Evolutionary conservation across 2,888 invertebrate genomes (phyloP).

Genomic region (Empis livida): DNA sequence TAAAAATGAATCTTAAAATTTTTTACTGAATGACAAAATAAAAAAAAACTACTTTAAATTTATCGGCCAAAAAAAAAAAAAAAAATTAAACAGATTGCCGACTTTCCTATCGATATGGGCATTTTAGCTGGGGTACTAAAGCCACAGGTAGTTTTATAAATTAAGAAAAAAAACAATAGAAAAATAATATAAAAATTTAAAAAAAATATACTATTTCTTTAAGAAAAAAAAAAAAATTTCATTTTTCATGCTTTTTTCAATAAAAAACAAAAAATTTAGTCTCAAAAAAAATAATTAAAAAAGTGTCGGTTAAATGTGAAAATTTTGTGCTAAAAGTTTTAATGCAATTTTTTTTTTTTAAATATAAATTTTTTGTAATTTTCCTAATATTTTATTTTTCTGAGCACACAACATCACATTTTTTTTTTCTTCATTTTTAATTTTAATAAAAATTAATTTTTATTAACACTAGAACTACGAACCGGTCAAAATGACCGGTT

Average conservation of each 20-base stretch:
- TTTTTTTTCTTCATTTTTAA: no score
- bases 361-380: no score
- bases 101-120: conserved; percentile 62
- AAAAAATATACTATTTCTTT: neutral
- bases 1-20: neutral
- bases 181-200: neutral
- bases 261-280: neutral
- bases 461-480: no score
- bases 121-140: conserved; percentile 63
- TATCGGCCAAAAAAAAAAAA: conserved; percentile 11
- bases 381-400: no score
- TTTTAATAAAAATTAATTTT: no score
- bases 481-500: no score
- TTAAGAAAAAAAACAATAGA: neutral
- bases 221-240: neutral
- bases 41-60: conserved; percentile 4
- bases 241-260: neutral
- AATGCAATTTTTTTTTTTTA: no score
- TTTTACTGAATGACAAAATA: neutral
- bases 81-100: conserved; percentile 42
- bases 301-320: no score
- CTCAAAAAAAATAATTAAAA: neutral
- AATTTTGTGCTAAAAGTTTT: no score
- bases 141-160: conserved; percentile 36
- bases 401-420: neutral